A percentile compares a stretch with the other conserved stretches of the same genome.
These are phyloP conservation scores for Propithecus coquereli DNA, from an alignment of 2,113 vertebrate genomes.

Conservation along the genomic window DNA sequence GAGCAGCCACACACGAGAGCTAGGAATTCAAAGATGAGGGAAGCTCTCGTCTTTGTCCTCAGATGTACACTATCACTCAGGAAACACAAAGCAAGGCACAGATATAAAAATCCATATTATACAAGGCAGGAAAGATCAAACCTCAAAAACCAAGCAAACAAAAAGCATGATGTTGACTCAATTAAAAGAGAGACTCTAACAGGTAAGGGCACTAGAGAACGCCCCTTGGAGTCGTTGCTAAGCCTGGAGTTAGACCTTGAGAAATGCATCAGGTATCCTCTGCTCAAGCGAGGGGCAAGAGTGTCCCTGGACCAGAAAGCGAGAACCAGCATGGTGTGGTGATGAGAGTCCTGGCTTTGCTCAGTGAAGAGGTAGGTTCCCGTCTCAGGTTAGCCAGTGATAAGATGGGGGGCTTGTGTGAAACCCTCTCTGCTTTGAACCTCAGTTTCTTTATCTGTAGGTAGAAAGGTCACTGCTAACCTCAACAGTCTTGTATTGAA, in stretches of 20 bases:
- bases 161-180: not conserved
- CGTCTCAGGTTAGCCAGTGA: not conserved
- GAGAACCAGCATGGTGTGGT: constrained; percentile 41
- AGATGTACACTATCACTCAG: not conserved
- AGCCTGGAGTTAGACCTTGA: not conserved
- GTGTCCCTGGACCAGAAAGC: not conserved
- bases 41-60: not conserved
- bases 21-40: not conserved
- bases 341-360: constrained; percentile 36
- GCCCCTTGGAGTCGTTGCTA: not conserved
- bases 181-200: not conserved
- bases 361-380: not conserved
- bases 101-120: not conserved
- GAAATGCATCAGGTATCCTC: not conserved
- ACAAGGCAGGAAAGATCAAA: constrained; percentile 12
- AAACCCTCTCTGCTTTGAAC: not conserved
- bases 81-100: not conserved
- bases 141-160: not conserved
- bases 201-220: not conserved
- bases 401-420: not conserved
- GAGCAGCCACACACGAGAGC: not conserved
- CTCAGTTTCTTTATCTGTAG: not conserved
- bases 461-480: not conserved
- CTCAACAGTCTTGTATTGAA: not conserved
- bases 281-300: not conserved